Evolutionary conservation across 1,140 invertebrate genomes (phyloP).

Genomic region (Triops longicaudatus): DNA sequence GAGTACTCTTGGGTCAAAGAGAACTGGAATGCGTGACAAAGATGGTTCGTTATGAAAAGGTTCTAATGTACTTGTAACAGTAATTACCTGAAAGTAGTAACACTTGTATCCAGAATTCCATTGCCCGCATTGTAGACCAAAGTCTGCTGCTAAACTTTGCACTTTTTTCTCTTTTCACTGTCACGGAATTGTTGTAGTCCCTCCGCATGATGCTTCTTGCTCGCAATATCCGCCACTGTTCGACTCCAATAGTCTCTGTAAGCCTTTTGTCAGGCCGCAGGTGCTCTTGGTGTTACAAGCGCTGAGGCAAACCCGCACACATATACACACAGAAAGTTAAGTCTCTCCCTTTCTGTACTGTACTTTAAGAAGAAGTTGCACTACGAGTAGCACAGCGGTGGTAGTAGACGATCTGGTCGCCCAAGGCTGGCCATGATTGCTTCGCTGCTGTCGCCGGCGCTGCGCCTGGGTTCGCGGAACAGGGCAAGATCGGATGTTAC

Average conservation of each 20-base stretch:
- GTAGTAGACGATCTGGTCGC: constrained; percentile 5
- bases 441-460: neutral
- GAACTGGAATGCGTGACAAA: no score
- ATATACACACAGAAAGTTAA: neutral
- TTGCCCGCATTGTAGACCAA: neutral
- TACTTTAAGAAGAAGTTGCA: neutral
- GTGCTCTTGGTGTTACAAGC: neutral
- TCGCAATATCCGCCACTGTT: neutral
- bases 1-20: no score
- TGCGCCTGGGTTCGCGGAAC: neutral
- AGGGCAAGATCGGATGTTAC: neutral
- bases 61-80: no score
- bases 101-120: neutral
- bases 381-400: neutral
- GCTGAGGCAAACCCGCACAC: neutral
- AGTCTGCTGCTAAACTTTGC: neutral
- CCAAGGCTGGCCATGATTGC: neutral
- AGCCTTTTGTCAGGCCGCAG: neutral
- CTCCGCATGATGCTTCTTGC: neutral
- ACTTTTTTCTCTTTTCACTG: neutral
- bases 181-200: neutral
- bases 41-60: no score
- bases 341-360: neutral
- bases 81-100: neutral
- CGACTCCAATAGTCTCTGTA: neutral